Evolutionary conservation across 2,113 vertebrate species (phyloP).

Genomic region (Myotis yumanensis): DNA sequence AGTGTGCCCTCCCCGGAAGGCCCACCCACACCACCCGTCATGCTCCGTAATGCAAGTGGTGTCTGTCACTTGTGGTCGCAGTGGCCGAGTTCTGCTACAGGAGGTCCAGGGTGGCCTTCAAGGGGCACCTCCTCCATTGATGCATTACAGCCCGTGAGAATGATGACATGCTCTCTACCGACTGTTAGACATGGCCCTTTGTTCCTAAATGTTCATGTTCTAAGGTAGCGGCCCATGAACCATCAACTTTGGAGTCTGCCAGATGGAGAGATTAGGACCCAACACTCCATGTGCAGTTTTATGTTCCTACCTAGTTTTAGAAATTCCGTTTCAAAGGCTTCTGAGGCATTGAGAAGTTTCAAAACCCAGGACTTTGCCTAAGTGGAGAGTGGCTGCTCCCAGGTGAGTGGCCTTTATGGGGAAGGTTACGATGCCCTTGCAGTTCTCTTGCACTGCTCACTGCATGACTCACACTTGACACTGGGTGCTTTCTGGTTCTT

Average conservation of each 20-base stretch:
- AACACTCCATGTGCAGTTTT: not conserved
- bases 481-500: conserved; percentile 46
- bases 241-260: conserved; percentile 40
- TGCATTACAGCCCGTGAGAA: not conserved
- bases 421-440: conserved; percentile 47
- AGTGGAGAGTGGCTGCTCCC: conserved; percentile 73
- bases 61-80: not conserved
- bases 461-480: not conserved
- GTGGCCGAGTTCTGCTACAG: fast-evolving
- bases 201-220: conserved; percentile 17
- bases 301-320: conserved; percentile 62
- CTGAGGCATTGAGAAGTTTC: conserved; percentile 84
- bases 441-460: conserved; percentile 62
- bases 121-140: fast-evolving
- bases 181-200: not conserved
- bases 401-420: conserved; percentile 81
- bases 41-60: fast-evolving
- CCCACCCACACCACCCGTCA: fast-evolving
- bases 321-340: conserved; percentile 82
- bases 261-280: not conserved
- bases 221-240: not conserved
- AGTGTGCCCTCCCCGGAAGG: not conserved
- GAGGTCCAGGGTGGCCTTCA: not conserved
- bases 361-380: conserved; percentile 81
- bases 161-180: not conserved